Evolutionary conservation across 2,113 vertebrate species (phyloP), one percentile per base, ranked within the genome.

Genomic region (Poeciliopsis prolifica): DNA sequence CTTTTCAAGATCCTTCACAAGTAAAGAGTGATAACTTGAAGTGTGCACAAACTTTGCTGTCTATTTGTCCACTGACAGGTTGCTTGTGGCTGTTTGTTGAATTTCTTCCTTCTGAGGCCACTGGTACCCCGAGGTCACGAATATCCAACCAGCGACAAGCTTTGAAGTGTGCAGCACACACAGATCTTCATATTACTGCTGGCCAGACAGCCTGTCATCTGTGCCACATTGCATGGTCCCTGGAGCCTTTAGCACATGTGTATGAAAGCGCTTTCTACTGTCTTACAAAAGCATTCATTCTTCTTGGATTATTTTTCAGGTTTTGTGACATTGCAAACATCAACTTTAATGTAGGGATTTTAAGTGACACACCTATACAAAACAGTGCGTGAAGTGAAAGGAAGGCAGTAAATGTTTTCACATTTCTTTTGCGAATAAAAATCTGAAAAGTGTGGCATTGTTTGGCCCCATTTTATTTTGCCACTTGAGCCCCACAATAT

Each of bases 21-120:
- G 61, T 54, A 13, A 65, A 58, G 28, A 42, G 37, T 8, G 11
- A 11, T 30, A 22, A 10, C 33, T n/a, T 31, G 40, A 44, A 44
- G 22, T 31, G 22, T 68, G 30, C 24, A 29, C 33, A 67, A 60
- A 51, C 26, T 24, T 10, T 61, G 69, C 54, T 35, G 69, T n/a
- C 54, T 61, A n/a, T 61, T 61, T 71, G 13, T 61, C 58, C n/a
- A 17, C 24, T 35, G 44, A 12, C 62, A 28, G 24, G 44, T 14
- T 44, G 37, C 35, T n/a, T 48, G 14, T n/a, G 61, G 70, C 37
- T 64, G 37, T 72, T 64, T 48, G 40, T 31, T 72, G 70, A 72
- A 15, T 44, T 42, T 15, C 5, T 33, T 14, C 24, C 7, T 58
- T 40, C 35, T n/a, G 3, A 19, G 30, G 44, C 30, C 65, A n/a